Percentiles rank a stretch among this genome's conserved stretches.
Evolutionary conservation across 2,888 invertebrate species (phyloP).

Genomic region (Epinotia ramella): DNA sequence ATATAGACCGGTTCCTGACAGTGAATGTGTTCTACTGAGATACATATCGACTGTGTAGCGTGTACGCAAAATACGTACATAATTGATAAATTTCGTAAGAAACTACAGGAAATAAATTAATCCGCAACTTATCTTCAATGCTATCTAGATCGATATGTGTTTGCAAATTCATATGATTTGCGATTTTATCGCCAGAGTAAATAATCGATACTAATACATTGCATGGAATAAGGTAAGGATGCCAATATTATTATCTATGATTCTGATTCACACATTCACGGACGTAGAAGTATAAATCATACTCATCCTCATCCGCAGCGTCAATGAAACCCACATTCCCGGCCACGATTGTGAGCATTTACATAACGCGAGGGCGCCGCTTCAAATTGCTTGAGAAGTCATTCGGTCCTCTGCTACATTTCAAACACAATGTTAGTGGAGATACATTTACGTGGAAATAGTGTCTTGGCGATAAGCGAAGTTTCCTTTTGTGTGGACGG

Average conservation of each 20-base stretch:
- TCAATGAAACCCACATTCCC: slow-evolving; percentile 35
- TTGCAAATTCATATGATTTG: too few relatives aligned
- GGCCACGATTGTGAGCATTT: slow-evolving; percentile 51
- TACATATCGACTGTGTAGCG: too few relatives aligned
- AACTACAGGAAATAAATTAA: too few relatives aligned
- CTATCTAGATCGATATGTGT: too few relatives aligned
- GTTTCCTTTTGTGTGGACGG: slow-evolving; percentile 1
- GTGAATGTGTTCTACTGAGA: too few relatives aligned
- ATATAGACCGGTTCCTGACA: too few relatives aligned
- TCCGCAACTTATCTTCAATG: too few relatives aligned
- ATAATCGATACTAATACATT: not conserved
- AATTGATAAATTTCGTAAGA: too few relatives aligned
- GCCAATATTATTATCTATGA: not conserved
- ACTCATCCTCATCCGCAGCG: slow-evolving; percentile 9
- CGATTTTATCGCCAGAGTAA: too few relatives aligned
- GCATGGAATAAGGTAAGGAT: too few relatives aligned
- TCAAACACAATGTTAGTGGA: slow-evolving; percentile 24
- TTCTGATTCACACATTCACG: not conserved
- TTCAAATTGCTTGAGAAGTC: slow-evolving; percentile 48
- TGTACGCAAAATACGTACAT: too few relatives aligned
- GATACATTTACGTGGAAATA: slow-evolving; percentile 32
- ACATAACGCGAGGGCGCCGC: slow-evolving; percentile 48
- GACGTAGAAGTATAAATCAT: not conserved
- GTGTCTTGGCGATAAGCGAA: slow-evolving; percentile 17
- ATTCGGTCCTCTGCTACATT: slow-evolving; percentile 43